Base-by-base conservation (phyloP, 1,140 invertebrate genomes). In the Philopotamus ludificatus region DNA sequence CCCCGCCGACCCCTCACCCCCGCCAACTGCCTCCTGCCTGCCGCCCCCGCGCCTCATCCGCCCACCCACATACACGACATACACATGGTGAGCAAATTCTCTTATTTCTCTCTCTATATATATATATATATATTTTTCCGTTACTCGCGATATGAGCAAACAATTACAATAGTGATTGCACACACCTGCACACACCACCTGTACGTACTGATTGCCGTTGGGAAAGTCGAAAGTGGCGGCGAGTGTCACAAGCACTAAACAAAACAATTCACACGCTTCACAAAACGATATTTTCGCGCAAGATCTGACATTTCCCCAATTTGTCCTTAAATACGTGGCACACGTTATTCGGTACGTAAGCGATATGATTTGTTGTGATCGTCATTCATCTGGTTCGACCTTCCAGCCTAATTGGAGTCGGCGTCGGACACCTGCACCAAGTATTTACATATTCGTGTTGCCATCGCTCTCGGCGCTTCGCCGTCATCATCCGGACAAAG, bases 1-100 rank as follows among this genome's bases (percentile, higher is more conserved):
- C 70, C 57, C 72, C 74, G 77, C 21, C 71, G 73, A 34, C 82
- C 82, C 9, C 74, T 84, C 9, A 81, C 82, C 8, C 78, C 82
- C 21, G 81, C 82, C 41, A 84, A 85, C 73, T 83, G 81, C 67
- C 83, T 84, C 72, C 67, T 79, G 15, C 75, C 81, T 65, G 77
- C 75, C 54, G 72, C 75, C 66, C 75, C 77, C 63, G 76, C 77
- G 7, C 73, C 76, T 4, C 75, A 55, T 44, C 3, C 70, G 54
- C 75, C 77, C 71, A 74, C 75, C 70, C 45, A 63, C 59, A 42
- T 51, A 63, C 75, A 74, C 68, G 49, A 72, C 68, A 79, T 74
- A 70, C 76, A 80, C 68, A 82, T 79, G 78, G 83, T 84, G 76
- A 82, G 82, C 77, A 65, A 65, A 23, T 49, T 51, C n/a, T 60